Evolutionary conservation across 1,140 invertebrate species (phyloP), one percentile per base, ranked within the genome.

Genomic region (Bradysia coprophila): DNA sequence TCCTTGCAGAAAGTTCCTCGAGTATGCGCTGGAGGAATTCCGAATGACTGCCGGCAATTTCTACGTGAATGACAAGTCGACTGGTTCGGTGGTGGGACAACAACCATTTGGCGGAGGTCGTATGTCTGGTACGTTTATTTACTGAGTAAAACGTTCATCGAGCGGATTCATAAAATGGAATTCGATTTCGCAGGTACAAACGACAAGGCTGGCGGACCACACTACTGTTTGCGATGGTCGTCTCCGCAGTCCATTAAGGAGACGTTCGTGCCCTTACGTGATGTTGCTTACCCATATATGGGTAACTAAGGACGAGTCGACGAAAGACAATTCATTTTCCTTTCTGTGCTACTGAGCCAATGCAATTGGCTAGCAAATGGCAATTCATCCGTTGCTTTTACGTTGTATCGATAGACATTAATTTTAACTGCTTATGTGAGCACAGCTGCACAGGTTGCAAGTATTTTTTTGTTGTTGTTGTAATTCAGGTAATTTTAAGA

Each of bases 21-120:
- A 69, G 38, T 61, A 64, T 22, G 87, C 88, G 33, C 51, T 81
- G 0, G 79, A 92, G 45, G 73, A 77, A 39, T 68, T 93, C 4
- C 89, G 86, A 60, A 79, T 80, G 61, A 74, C 84, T 2, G 84
- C 86, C 37, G 95, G 95, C 21, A 98, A 98, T 66, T 95, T 98
- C 62, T 99, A 99, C 57, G 75, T 99, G 31, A 99, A 99, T 56
- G 94, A 98, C 59, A 98, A 98, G 66, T 95, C 87, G 0, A 99
- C 96, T 8, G 96, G 95, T 1, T 91, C 94, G 33, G 87, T 99
- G 3, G 95, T 99, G 6, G 93, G 90, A 1, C 95, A 98, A 59
- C 96, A 99, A 61, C 96, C 96, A 3, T 99, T 99, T 59, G 96
- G 96, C 24, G 95, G 94, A 21, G 80, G 83, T 21, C 72, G 92